Conservation (phyloP, 2,113 vertebrate genomes). For the Sylvia atricapilla region DNA sequence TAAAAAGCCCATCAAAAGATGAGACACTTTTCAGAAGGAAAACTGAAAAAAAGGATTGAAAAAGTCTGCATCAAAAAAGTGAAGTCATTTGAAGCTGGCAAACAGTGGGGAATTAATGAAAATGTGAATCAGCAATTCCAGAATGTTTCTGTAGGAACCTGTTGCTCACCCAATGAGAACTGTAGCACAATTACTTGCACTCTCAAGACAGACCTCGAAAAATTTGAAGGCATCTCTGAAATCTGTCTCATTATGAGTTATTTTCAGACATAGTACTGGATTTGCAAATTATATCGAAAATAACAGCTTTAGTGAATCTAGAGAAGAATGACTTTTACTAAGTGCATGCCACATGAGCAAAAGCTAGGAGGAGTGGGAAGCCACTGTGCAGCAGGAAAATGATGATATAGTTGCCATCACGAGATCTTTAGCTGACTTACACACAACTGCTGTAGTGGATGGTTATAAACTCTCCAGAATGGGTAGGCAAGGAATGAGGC, state of each 20-base stretch:
- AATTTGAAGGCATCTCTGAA: background rate
- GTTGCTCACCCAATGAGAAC: background rate
- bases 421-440: background rate
- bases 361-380: background rate
- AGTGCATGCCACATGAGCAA: background rate
- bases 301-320: background rate
- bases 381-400: background rate
- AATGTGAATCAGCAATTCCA: background rate
- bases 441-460: background rate
- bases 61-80: background rate
- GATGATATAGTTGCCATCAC: background rate
- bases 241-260: background rate
- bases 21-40: background rate
- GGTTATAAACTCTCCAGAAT: background rate
- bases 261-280: background rate
- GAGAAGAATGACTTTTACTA: background rate
- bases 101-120: background rate
- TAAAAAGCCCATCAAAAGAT: background rate
- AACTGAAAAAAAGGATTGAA: background rate
- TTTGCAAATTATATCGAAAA: background rate
- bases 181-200: background rate
- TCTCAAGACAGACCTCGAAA: background rate
- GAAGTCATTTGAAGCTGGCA: background rate
- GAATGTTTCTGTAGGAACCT: background rate
- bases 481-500: background rate